These are phyloP conservation scores for Lampris incognitus DNA, from an alignment of 2,113 vertebrate genomes.

Conservation along the genomic window DNA sequence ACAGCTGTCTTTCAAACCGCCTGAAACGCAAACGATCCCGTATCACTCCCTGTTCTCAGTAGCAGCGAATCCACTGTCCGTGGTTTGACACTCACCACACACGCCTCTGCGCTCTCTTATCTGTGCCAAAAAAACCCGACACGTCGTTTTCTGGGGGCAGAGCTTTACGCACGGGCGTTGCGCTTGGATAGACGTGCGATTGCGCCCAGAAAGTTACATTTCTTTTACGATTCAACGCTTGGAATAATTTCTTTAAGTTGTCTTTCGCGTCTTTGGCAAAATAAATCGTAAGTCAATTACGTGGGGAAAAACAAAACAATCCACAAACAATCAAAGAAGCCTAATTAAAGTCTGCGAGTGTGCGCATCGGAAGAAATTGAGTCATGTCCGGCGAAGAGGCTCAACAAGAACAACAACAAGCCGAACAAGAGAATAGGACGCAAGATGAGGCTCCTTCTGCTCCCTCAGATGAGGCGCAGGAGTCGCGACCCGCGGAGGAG, in stretches of 20 bases:
- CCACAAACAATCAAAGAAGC: not conserved
- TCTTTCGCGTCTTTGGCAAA: no score
- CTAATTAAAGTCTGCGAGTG: not conserved
- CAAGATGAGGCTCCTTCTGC: slow-evolving; percentile 43
- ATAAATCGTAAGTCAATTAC: no score
- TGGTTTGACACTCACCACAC: slow-evolving; percentile 54
- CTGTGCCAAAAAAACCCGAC: slow-evolving; percentile 1
- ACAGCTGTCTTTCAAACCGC: slow-evolving; percentile 22
- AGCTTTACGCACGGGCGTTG: not conserved
- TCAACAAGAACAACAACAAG: slow-evolving; percentile 38
- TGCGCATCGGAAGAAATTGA: slow-evolving; percentile 21
- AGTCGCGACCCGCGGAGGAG: slow-evolving; percentile 38
- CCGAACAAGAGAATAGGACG: slow-evolving; percentile 55
- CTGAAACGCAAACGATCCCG: slow-evolving; percentile 11
- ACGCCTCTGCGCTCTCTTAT: slow-evolving; percentile 1
- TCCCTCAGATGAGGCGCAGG: slow-evolving; percentile 14
- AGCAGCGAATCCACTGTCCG: slow-evolving; percentile 52
- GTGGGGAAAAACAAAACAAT: no score
- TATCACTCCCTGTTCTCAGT: not conserved
- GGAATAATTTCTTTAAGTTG: no score
- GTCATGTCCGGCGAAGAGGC: slow-evolving; percentile 78
- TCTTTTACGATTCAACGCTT: not conserved
- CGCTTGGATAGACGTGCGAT: not conserved
- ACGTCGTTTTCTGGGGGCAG: slow-evolving; percentile 24
- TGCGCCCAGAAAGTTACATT: not conserved